Percentiles rank a stretch among this genome's conserved stretches.
Evolutionary conservation across 2,888 invertebrate species (phyloP).

Genomic region (Agrilus cyanescens): DNA sequence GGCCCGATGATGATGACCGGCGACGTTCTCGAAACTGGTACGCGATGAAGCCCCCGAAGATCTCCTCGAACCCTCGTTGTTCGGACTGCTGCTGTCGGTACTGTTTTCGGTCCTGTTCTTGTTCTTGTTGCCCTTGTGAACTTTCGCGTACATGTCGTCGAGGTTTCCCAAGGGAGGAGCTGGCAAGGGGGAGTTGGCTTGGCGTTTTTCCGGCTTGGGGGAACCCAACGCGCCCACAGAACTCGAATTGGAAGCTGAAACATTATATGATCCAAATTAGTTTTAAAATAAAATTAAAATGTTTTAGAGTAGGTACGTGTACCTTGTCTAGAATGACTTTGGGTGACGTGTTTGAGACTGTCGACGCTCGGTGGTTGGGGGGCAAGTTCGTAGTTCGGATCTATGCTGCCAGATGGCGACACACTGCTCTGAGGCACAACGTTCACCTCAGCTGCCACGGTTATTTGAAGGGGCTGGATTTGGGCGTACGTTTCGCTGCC

Average conservation of each 20-base stretch:
- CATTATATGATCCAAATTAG: too few species aligned
- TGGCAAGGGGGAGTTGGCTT: slow-evolving; percentile 79
- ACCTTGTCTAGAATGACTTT: slow-evolving; percentile 50
- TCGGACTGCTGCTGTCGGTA: neutral
- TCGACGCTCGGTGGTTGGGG: slow-evolving; percentile 51
- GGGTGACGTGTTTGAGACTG: slow-evolving; percentile 45
- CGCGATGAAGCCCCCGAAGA: neutral
- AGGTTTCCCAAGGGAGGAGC: slow-evolving; percentile 64
- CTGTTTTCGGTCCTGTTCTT: slow-evolving; percentile 6
- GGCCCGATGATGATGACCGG: too few species aligned
- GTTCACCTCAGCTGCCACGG: slow-evolving; percentile 31
- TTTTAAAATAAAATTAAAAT: neutral
- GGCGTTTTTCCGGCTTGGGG: slow-evolving; percentile 80
- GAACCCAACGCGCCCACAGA: slow-evolving; percentile 56
- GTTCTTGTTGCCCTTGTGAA: slow-evolving; percentile 47
- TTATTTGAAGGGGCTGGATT: slow-evolving; percentile 47
- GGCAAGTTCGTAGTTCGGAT: slow-evolving; percentile 29
- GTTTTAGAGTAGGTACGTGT: slow-evolving; percentile 11
- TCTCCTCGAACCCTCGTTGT: neutral
- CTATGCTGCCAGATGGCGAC: slow-evolving; percentile 22
- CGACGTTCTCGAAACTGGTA: too few species aligned
- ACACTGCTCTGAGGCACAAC: slow-evolving; percentile 8
- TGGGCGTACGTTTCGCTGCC: slow-evolving; percentile 83
- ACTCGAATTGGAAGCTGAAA: slow-evolving; percentile 54
- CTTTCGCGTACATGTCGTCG: slow-evolving; percentile 88